Conservation (phyloP, 2,113 vertebrate species). For the Callopanchax toddi region DNA sequence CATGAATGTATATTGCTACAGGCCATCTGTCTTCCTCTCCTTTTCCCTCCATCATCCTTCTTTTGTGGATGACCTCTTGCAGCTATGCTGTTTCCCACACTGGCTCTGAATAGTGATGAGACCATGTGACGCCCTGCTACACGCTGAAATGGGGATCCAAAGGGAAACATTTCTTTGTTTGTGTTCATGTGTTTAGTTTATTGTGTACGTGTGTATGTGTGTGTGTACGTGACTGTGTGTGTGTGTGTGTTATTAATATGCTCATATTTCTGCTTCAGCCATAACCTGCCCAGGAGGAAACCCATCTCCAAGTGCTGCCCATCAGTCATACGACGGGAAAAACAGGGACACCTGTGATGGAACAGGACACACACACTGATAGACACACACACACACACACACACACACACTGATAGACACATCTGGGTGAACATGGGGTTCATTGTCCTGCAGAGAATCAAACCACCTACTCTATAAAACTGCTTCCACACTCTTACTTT, state of each 20-base stretch:
- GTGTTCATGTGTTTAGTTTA: background rate
- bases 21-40: slow-evolving; percentile 24
- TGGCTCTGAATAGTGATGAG: slow-evolving; percentile 28
- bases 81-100: slow-evolving; percentile 18
- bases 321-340: slow-evolving; percentile 24
- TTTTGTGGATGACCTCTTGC: slow-evolving; percentile 7
- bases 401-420: background rate
- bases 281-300: slow-evolving; percentile 20
- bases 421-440: background rate
- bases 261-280: slow-evolving; percentile 36
- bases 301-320: slow-evolving; percentile 35
- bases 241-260: slow-evolving; percentile 52
- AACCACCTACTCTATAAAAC: background rate
- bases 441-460: background rate
- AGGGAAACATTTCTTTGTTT: background rate
- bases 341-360: background rate
- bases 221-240: slow-evolving; percentile 1
- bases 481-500: background rate
- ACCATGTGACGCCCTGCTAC: slow-evolving; percentile 15
- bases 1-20: background rate
- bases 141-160: slow-evolving; percentile 16
- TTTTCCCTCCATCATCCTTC: slow-evolving; percentile 25
- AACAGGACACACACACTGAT: background rate
- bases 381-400: background rate
- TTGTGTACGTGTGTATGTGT: slow-evolving; percentile 11